A percentile compares a stretch with the other conserved stretches of the same genome.
Conservation (phyloP, 1,140 invertebrate genomes). For the Lepeophtheirus salmonis region DNA sequence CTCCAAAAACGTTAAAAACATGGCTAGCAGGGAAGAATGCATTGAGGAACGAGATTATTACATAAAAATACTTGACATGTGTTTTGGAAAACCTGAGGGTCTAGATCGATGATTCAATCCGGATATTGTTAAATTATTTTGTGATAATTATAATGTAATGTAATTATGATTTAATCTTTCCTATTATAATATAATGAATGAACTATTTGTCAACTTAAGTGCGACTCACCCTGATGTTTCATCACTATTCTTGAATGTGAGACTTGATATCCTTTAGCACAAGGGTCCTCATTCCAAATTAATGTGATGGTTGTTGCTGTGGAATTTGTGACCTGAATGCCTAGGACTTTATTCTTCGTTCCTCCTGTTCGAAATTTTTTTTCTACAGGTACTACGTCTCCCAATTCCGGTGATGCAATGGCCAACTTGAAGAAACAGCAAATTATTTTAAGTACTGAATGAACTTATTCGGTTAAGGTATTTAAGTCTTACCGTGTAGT, state of each 20-base stretch:
- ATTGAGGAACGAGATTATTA: not conserved
- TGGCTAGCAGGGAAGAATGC: not conserved
- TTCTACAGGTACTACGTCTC: not conserved
- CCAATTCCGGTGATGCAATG: not conserved
- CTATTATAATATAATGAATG: no score
- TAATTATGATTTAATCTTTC: not conserved
- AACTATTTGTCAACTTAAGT: no score
- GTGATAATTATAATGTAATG: not conserved
- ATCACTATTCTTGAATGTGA: not conserved
- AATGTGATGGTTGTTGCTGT: not conserved
- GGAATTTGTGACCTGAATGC: not conserved
- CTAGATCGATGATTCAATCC: no score
- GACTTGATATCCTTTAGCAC: not conserved
- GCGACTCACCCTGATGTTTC: no score
- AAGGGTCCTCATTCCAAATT: not conserved
- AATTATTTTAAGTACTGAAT: not conserved
- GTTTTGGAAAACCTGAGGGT: no score
- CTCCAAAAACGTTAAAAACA: not conserved
- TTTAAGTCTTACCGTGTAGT: not conserved
- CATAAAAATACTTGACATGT: not conserved
- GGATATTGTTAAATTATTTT: not conserved
- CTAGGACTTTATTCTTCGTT: not conserved
- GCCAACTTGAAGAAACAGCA: no score
- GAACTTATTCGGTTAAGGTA: not conserved
- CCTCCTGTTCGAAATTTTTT: not conserved